Conservation (phyloP, 2,797 vertebrate genomes). For the Enteromius paludinosus region DNA sequence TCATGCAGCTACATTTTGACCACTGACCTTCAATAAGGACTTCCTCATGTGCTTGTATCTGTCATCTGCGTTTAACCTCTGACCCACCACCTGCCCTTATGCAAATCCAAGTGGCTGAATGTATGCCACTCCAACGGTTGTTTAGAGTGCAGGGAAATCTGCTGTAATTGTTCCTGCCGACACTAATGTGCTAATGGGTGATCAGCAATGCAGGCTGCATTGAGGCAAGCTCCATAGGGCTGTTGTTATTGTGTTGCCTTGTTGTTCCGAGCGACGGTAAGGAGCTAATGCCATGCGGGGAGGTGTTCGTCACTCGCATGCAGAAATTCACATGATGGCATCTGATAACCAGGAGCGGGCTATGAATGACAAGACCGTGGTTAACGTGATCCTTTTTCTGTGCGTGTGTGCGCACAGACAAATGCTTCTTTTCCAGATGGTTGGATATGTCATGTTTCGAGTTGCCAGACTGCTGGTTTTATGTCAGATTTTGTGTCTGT, state of each 20-base stretch:
- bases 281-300: conserved; percentile 75
- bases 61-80: conserved; percentile 9
- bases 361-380: conserved; percentile 74
- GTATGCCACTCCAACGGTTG: conserved; percentile 26
- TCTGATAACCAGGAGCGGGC: conserved; percentile 66
- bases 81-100: not conserved
- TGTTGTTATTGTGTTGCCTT: conserved; percentile 72
- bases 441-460: conserved; percentile 38
- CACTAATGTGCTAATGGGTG: conserved; percentile 73
- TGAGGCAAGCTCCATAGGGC: conserved; percentile 61
- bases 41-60: not conserved
- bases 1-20: not conserved
- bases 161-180: conserved; percentile 50
- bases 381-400: conserved; percentile 66
- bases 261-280: conserved; percentile 63
- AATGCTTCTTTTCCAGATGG: conserved; percentile 52
- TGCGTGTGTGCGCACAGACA: not conserved
- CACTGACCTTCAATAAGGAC: not conserved
- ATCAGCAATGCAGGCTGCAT: conserved; percentile 70
- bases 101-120: conserved; percentile 32
- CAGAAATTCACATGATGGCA: conserved; percentile 64
- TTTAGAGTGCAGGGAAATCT: conserved; percentile 40
- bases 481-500: conserved; percentile 48
- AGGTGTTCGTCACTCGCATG: conserved; percentile 61
- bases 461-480: conserved; percentile 55